Percentiles rank a stretch among this genome's conserved stretches.
phyloP scores from a whole-genome alignment of 2,888 invertebrate genomes.

The Drosophila gaucha region DNA sequence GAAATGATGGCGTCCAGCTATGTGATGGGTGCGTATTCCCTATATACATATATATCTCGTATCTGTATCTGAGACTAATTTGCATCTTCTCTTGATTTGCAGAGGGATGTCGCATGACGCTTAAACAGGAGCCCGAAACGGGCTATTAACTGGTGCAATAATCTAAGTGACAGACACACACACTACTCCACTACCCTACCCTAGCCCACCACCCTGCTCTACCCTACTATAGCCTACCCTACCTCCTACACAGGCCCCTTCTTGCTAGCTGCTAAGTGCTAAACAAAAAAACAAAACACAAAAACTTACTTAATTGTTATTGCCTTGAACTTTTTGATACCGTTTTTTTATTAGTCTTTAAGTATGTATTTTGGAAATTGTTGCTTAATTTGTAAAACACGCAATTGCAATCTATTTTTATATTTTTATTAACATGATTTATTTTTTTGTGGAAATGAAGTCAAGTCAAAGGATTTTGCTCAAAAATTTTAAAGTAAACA shows the following conservation, averaged over 20 bases:
- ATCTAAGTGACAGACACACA: conserved; percentile 23
- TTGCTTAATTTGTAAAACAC: conserved; percentile 74
- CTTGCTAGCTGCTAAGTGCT: conserved; percentile 62
- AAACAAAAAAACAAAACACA: conserved; percentile 34
- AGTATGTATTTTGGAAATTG: conserved; percentile 78
- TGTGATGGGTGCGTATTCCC: conserved; percentile 64
- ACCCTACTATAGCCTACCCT: conserved; percentile 9
- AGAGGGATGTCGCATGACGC: conserved; percentile 83
- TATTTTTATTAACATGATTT: conserved; percentile 27
- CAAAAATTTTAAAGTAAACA: conserved; percentile 52
- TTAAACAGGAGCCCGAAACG: conserved; percentile 84
- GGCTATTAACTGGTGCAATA: conserved; percentile 80
- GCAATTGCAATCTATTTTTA: conserved; percentile 62
- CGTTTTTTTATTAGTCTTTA: conserved; percentile 61
- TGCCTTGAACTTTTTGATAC: conserved; percentile 70
- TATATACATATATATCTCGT: not conserved
- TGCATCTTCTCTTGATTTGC: not conserved
- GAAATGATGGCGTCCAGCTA: conserved; percentile 71
- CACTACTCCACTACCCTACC: not conserved
- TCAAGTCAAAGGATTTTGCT: conserved; percentile 64
- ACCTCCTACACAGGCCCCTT: conserved; percentile 45
- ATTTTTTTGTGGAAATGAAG: conserved; percentile 5
- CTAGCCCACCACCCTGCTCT: not conserved
- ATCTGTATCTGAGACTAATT: not conserved
- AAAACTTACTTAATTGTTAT: conserved; percentile 74